Evolutionary conservation across 1,140 invertebrate genomes (phyloP), one percentile per base, ranked within the genome.

Genomic region (Habropoda laboriosa): DNA sequence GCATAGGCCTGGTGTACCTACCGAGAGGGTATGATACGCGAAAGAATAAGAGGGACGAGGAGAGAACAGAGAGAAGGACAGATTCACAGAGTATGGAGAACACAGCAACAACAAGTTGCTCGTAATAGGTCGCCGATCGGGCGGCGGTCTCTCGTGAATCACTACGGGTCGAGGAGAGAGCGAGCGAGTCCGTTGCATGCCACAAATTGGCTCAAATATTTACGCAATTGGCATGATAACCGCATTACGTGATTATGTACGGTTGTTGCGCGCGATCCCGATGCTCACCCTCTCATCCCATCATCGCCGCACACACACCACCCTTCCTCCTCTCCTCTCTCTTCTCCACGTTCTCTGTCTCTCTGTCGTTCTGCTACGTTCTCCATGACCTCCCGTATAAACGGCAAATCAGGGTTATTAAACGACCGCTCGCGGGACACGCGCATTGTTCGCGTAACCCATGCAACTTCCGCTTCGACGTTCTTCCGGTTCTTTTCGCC

Each of bases 161-260:
- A 78, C 63, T 35, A 86, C 70, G 73, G 63, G 63, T 78, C 77
- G 84, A 86, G 76, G 72, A 80, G 81, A 86, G 76, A 83, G 76
- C 58, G 76, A 83, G 76, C 58, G 73, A 84, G 79, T 82, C 86
- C 79, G 85, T 92, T 88, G 91, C 90, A 92, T 92, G 91, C 89
- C 87, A 86, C 89, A 92, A 92, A 92, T 91, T 91, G 89, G 80
- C 83, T 90, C 90, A 91, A 92, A 92, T 92, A 92, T 92, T 92
- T 92, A 92, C 91, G 90, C 91, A 92, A 92, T 92, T 92, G 91
- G 86, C 89, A 91, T 92, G 90, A 91, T 92, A 91, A 91, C 90
- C 89, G 83, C 89, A 90, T 91, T 90, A 91, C 89, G 89, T 91
- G 89, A 91, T 92, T 92, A 91, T 90, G 86, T 88, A 89, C 90